These are phyloP conservation scores for Origma solitaria DNA, from an alignment of 2,113 vertebrate species.

Conservation along the genomic window DNA sequence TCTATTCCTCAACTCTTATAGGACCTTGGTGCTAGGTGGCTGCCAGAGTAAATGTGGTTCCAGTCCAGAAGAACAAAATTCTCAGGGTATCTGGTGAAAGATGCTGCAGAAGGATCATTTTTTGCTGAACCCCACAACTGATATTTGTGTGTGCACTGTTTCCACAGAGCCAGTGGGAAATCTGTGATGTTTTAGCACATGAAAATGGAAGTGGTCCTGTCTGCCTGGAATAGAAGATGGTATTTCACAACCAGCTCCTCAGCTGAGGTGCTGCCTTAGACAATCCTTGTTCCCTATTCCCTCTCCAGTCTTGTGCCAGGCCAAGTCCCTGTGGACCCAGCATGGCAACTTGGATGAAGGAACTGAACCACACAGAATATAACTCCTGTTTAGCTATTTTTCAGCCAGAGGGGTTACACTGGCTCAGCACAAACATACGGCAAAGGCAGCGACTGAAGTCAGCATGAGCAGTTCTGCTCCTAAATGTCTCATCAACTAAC, in stretches of 20 bases:
- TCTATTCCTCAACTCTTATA: slow-evolving; percentile 3
- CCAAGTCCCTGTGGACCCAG: background rate
- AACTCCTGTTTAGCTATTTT: background rate
- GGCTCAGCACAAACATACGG: background rate
- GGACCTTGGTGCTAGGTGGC: background rate
- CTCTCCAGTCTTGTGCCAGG: background rate
- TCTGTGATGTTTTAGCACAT: background rate
- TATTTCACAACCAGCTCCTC: background rate
- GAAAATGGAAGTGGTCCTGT: background rate
- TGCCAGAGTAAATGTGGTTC: background rate
- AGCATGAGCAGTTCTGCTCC: background rate
- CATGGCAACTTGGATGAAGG: background rate
- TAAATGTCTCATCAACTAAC: background rate
- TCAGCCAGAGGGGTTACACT: background rate
- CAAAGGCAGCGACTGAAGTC: background rate
- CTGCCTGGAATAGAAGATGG: background rate
- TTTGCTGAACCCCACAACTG: background rate
- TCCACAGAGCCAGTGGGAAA: background rate
- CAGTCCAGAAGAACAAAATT: slow-evolving; percentile 21
- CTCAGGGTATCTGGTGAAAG: background rate
- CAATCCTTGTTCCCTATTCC: background rate
- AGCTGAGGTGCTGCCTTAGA: background rate
- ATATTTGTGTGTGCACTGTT: background rate
- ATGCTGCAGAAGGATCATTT: background rate
- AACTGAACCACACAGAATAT: background rate